phyloP scores from a whole-genome alignment of 2,797 vertebrate species.

The Chiroxiphia lanceolata region DNA sequence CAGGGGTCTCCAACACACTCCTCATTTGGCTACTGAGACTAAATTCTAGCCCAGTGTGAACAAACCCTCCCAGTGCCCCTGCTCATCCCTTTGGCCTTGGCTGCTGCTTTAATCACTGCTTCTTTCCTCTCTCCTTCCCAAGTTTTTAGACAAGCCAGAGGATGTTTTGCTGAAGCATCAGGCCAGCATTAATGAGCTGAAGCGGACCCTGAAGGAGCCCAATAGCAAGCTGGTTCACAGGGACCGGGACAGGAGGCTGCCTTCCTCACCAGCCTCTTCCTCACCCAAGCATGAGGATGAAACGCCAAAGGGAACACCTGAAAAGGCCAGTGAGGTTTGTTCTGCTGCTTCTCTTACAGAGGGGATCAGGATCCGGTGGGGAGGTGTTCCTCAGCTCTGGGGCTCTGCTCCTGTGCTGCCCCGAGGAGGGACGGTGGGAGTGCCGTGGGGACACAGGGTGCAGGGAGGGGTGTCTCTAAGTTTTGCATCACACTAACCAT shows the following conservation, averaged over 20 bases:
- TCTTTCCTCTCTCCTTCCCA: constrained; percentile 25
- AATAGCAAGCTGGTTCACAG: constrained; percentile 94
- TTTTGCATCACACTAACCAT: not conserved
- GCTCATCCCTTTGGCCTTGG: not conserved
- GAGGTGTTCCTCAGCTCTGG: not conserved
- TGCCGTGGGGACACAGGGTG: accelerated
- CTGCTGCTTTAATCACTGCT: not conserved
- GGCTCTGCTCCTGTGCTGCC: not conserved
- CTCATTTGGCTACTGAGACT: not conserved
- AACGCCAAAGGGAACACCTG: constrained; percentile 84
- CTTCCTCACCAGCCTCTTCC: constrained; percentile 88
- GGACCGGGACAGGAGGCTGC: constrained; percentile 85
- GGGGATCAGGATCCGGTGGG: not conserved
- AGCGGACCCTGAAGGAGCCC: constrained; percentile 92
- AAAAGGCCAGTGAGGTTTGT: constrained; percentile 83
- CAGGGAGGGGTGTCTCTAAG: not conserved
- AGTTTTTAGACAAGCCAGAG: constrained; percentile 97
- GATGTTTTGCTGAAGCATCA: constrained; percentile 97
- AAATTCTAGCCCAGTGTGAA: not conserved
- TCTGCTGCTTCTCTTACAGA: not conserved
- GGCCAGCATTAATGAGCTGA: constrained; percentile 99
- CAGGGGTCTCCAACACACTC: not conserved
- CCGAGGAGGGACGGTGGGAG: not conserved
- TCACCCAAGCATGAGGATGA: constrained; percentile 81
- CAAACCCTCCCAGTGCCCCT: not conserved